A percentile compares a stretch with the other conserved stretches of the same genome.
Conservation (phyloP, 2,888 invertebrate species). For the Eilema depressum region DNA sequence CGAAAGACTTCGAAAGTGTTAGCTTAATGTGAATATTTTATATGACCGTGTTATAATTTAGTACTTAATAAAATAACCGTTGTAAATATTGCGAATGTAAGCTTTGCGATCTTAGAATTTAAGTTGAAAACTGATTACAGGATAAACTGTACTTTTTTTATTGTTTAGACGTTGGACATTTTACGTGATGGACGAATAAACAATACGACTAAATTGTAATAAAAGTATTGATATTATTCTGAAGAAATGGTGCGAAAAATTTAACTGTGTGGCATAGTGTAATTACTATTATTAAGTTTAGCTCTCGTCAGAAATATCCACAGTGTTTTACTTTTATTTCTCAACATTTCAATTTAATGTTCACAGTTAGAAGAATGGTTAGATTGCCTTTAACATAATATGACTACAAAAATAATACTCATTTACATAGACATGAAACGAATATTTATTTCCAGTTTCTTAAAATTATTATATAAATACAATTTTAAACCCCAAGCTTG, state of each 20-base stretch:
- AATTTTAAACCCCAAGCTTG: slow-evolving; percentile 17
- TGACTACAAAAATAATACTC: neutral
- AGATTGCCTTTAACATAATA: neutral
- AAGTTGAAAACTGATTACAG: slow-evolving; percentile 20
- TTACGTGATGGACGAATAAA: neutral
- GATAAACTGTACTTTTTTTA: neutral
- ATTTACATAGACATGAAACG: neutral
- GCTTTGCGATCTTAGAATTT: slow-evolving; percentile 27
- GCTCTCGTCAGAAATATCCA: neutral
- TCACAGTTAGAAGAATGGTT: no score
- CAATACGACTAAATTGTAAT: neutral
- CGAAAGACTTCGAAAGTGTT: slow-evolving; percentile 57
- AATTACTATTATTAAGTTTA: neutral
- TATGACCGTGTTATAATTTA: slow-evolving; percentile 42
- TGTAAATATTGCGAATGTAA: slow-evolving; percentile 41
- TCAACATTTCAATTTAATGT: neutral
- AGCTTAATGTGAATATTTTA: slow-evolving; percentile 38
- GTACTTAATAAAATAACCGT: slow-evolving; percentile 27
- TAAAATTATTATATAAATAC: neutral
- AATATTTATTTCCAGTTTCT: neutral
- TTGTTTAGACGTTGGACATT: neutral
- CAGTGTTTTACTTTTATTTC: neutral
- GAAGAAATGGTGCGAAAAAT: neutral
- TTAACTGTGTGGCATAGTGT: neutral
- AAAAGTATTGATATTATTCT: neutral